These are phyloP conservation scores for Gopherus flavomarginatus DNA, from an alignment of 2,113 vertebrate species.

Conservation along the genomic window DNA sequence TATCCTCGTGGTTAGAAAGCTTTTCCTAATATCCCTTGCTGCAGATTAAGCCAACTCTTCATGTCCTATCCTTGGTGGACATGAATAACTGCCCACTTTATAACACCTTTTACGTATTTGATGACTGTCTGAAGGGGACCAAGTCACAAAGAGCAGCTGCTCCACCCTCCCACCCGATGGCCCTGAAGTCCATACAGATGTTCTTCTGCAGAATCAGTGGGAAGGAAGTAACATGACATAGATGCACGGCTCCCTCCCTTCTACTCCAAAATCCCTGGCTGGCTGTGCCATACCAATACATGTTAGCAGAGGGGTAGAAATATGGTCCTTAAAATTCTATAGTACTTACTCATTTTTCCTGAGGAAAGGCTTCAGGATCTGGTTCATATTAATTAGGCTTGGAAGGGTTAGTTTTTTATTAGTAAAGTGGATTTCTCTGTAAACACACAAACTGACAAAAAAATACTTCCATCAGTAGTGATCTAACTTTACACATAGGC, in stretches of 20 bases:
- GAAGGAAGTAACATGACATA: background rate
- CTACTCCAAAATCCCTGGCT: background rate
- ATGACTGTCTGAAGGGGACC: background rate
- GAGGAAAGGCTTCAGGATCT: background rate
- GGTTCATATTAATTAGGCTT: background rate
- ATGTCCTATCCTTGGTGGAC: no score
- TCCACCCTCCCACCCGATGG: accelerated
- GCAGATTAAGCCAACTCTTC: background rate
- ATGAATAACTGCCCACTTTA: background rate
- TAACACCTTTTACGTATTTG: background rate
- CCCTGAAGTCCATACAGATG: accelerated
- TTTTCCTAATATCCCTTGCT: background rate
- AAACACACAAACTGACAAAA: background rate
- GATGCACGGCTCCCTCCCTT: background rate
- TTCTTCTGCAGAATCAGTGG: background rate
- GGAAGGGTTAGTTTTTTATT: background rate
- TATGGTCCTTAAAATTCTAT: constrained; percentile 3
- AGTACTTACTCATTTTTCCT: constrained; percentile 20
- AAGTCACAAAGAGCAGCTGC: background rate
- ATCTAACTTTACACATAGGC: background rate
- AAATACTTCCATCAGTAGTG: background rate
- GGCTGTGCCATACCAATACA: background rate
- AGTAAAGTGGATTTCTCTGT: background rate
- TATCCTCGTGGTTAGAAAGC: background rate
- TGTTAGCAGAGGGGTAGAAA: background rate